Conservation (phyloP, 92 coral and sea anemone genomes). For the Virgularia gustaviana region DNA sequence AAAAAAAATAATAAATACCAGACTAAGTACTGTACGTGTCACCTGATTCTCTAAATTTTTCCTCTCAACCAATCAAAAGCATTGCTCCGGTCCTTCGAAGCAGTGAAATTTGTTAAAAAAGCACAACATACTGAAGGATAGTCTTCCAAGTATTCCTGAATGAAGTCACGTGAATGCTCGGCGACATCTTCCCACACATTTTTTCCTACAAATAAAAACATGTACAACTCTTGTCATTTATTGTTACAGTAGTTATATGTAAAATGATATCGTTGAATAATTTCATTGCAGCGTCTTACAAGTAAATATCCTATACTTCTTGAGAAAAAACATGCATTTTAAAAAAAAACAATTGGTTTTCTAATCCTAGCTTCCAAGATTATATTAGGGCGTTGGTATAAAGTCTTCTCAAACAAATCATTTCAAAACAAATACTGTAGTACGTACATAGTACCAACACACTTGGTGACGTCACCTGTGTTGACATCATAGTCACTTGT, state of each 20-base stretch:
- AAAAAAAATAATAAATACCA: no score
- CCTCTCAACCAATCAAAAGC: neutral
- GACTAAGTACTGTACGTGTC: no score
- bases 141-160: slow-evolving; percentile 92
- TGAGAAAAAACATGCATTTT: neutral
- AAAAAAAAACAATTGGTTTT: neutral
- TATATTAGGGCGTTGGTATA: no score
- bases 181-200: slow-evolving; percentile 98
- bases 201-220: slow-evolving; percentile 53
- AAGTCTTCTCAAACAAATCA: no score
- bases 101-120: no score
- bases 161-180: slow-evolving; percentile 92
- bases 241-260: neutral
- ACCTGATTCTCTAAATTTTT: neutral
- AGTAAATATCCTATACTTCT: neutral
- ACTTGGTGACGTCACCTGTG: no score
- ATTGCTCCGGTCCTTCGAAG: neutral
- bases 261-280: neutral
- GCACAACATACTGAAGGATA: slow-evolving; percentile 82
- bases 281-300: neutral
- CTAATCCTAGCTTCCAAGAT: no score
- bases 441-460: no score
- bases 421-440: no score
- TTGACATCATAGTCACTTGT: no score
- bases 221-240: neutral